Conservation (phyloP, 2,113 vertebrate genomes). For the Apteryx mantelli region DNA sequence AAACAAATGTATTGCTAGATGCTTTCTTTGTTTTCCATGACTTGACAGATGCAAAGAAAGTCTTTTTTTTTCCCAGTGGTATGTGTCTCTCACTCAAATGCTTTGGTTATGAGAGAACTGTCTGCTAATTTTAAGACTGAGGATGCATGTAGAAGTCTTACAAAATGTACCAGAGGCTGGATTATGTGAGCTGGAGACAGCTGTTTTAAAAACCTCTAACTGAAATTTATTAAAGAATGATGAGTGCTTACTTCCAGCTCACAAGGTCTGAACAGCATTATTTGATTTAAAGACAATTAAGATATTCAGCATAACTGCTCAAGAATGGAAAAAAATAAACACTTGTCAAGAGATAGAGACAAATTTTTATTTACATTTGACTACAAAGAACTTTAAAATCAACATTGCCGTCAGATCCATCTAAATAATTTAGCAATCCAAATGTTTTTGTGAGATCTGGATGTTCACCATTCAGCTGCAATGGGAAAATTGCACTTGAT, state of each 20-base stretch:
- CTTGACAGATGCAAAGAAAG: background rate
- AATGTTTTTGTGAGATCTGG: background rate
- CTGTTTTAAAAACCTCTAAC: slow-evolving; percentile 22
- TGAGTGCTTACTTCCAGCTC: background rate
- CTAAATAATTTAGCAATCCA: slow-evolving; percentile 20
- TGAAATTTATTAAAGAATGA: slow-evolving; percentile 7
- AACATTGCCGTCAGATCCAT: background rate
- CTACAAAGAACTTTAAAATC: slow-evolving; percentile 20
- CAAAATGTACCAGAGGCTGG: background rate
- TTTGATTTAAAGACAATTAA: slow-evolving; percentile 52
- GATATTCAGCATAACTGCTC: slow-evolving; percentile 12
- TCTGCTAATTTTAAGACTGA: slow-evolving; percentile 28
- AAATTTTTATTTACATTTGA: slow-evolving; percentile 33
- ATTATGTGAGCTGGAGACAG: background rate
- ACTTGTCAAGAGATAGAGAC: slow-evolving; percentile 21
- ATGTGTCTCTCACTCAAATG: background rate
- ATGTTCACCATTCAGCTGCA: background rate
- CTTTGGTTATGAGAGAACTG: background rate
- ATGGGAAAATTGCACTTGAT: background rate
- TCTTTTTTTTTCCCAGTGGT: background rate
- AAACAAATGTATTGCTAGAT: background rate
- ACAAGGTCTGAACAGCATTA: background rate
- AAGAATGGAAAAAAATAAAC: slow-evolving; percentile 50
- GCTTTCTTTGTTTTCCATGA: background rate
- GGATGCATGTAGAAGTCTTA: background rate